Conservation (phyloP, 2,797 vertebrate genomes). For the Salmo trutta region DNA sequence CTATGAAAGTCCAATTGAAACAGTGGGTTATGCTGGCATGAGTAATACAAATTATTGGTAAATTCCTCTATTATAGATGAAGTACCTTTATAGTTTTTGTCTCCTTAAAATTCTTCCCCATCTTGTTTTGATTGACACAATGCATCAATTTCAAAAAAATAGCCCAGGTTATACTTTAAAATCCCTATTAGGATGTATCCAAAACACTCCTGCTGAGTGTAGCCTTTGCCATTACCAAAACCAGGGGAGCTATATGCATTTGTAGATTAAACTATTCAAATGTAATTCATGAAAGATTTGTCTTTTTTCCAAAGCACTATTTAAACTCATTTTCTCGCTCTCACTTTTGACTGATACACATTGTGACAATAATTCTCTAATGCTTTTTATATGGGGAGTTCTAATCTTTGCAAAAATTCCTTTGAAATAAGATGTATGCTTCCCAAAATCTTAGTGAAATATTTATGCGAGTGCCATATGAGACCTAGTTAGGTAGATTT, state of each 20-base stretch:
- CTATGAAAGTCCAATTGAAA: conserved; percentile 26
- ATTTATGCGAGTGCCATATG: conserved; percentile 57
- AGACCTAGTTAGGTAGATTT: conserved; percentile 57
- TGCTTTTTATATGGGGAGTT: conserved; percentile 31
- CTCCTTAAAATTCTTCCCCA: conserved; percentile 34
- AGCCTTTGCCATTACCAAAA: conserved; percentile 60
- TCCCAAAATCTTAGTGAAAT: conserved; percentile 50
- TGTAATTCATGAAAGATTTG: conserved; percentile 74
- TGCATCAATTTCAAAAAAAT: conserved; percentile 48
- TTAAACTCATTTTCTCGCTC: conserved; percentile 61
- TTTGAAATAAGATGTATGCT: conserved; percentile 28
- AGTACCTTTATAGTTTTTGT: conserved; percentile 23
- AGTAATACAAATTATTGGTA: not conserved
- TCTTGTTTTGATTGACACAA: conserved; percentile 44
- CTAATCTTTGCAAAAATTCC: conserved; percentile 53
- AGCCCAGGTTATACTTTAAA: conserved; percentile 53
- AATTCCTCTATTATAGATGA: not conserved
- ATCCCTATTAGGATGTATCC: conserved; percentile 50
- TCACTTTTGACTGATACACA: conserved; percentile 45
- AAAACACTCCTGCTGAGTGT: conserved; percentile 56
- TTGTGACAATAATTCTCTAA: conserved; percentile 44
- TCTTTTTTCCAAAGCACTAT: conserved; percentile 63
- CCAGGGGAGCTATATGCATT: conserved; percentile 56
- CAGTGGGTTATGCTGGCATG: conserved; percentile 21
- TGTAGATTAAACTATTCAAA: conserved; percentile 70